Conservation (phyloP, 2,797 vertebrate genomes). For the Labroides dimidiatus region DNA sequence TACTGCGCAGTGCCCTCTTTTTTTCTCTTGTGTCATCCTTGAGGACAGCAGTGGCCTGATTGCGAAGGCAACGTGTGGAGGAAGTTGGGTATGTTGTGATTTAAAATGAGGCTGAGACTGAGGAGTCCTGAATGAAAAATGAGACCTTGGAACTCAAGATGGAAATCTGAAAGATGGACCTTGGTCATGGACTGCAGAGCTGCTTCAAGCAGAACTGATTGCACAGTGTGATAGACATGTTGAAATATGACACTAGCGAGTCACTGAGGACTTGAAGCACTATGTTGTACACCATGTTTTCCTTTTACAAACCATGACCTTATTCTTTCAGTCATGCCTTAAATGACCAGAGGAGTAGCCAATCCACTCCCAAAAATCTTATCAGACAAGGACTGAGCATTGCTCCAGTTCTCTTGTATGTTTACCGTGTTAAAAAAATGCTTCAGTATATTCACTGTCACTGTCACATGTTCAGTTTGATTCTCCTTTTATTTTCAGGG, state of each 20-base stretch:
- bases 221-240: constrained; percentile 61
- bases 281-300: constrained; percentile 53
- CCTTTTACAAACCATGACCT: constrained; percentile 54
- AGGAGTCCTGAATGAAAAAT: constrained; percentile 36
- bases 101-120: constrained; percentile 37
- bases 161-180: constrained; percentile 32
- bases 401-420: constrained; percentile 38
- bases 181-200: constrained; percentile 49
- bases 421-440: constrained; percentile 41
- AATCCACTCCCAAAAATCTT: constrained; percentile 37
- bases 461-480: constrained; percentile 46
- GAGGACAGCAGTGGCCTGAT: constrained; percentile 26
- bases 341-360: constrained; percentile 60
- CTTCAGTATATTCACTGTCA: constrained; percentile 56
- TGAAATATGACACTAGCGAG: constrained; percentile 60
- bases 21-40: constrained; percentile 36
- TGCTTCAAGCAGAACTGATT: constrained; percentile 55
- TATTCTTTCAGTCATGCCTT: constrained; percentile 76
- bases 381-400: constrained; percentile 48
- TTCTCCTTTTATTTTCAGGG: constrained; percentile 58
- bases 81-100: constrained; percentile 30
- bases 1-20: constrained; percentile 50
- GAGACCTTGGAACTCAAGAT: constrained; percentile 33
- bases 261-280: constrained; percentile 58
- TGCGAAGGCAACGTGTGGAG: constrained; percentile 17